Base-by-base conservation (phyloP, 1,140 invertebrate species). In the Pygmarrhopalites habei region DNA sequence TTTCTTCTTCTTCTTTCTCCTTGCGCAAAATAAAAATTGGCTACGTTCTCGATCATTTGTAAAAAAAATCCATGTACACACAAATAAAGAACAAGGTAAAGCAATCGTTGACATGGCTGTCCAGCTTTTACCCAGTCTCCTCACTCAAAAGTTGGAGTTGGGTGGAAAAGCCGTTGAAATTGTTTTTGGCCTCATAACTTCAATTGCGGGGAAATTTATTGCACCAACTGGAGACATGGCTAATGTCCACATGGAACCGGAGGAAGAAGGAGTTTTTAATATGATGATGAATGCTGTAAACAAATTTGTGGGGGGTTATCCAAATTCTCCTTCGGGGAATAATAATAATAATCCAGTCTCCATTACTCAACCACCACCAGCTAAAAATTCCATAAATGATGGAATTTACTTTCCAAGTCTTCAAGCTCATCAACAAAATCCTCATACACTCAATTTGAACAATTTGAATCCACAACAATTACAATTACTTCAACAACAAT, bases 241-340 rank as follows among this genome's bases (percentile, higher is more conserved):
- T n/a, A 23, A 56, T 21, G 53, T 56, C 19, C 53, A 56, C 23
- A 12, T 56, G 30, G 35, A 56, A 19, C 29, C 53, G 3, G 53
- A 56, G 23, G 53, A 56, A 39, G 53, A 56, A 19, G 21, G 29
- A 5, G 19, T 56, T 2, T 23, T 56, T 7, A 23, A 4, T 3
- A 56, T 56, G 53, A 56, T 56, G 53, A 56, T 56, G 53, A 41
- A 56, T 39, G 53, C 53, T 5, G 53, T 39, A 26, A 28, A 28
- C 3, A 41, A 23, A 7, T 12, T 19, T 21, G 12, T 56, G 53
- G 51, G 51, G 10, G 49, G 49, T 23, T 26, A 52, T 17, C 23
- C 14, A 14, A 23, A 21, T 21, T 12, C 7, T 41, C n/a, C 12
- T n/a, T 12, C 12, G 12, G n/a, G n/a, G n/a, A n/a, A n/a, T n/a